phyloP scores from a whole-genome alignment of 2,113 vertebrate genomes.

The Psilopsiagon aymara region DNA sequence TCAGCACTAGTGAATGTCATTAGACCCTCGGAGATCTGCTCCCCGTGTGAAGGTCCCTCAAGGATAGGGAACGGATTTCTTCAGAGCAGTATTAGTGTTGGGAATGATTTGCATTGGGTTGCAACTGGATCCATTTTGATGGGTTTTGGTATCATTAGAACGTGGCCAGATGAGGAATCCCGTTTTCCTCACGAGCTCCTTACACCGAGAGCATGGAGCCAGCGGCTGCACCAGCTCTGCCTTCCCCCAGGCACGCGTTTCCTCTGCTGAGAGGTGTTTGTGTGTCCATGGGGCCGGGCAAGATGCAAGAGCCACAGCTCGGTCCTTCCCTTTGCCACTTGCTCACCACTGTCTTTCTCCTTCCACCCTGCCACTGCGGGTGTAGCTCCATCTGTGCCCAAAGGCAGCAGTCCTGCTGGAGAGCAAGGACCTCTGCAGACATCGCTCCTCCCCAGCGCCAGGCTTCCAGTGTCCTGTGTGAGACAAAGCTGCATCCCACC shows the following conservation, averaged over 20 bases:
- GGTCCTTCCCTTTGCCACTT: neutral
- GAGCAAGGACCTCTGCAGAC: neutral
- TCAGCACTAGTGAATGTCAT: neutral
- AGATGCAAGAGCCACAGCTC: neutral
- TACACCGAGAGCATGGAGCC: neutral
- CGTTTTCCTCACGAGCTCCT: neutral
- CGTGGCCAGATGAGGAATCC: neutral
- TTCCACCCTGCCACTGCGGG: neutral
- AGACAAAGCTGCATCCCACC: neutral
- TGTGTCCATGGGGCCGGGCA: neutral
- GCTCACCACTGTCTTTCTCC: neutral
- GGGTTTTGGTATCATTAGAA: neutral
- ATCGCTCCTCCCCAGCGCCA: neutral
- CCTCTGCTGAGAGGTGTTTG: neutral
- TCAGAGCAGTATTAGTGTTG: neutral
- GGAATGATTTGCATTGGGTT: accelerated
- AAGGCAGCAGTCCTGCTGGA: neutral
- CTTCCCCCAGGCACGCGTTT: accelerated
- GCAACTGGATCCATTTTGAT: neutral
- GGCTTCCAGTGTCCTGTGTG: neutral
- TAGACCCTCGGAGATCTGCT: neutral
- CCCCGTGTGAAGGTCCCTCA: neutral
- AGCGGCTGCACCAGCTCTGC: neutral
- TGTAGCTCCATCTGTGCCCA: neutral
- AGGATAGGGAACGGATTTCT: neutral